Base-by-base conservation (phyloP, 2,888 invertebrate species). In the Rhagium mordax region DNA sequence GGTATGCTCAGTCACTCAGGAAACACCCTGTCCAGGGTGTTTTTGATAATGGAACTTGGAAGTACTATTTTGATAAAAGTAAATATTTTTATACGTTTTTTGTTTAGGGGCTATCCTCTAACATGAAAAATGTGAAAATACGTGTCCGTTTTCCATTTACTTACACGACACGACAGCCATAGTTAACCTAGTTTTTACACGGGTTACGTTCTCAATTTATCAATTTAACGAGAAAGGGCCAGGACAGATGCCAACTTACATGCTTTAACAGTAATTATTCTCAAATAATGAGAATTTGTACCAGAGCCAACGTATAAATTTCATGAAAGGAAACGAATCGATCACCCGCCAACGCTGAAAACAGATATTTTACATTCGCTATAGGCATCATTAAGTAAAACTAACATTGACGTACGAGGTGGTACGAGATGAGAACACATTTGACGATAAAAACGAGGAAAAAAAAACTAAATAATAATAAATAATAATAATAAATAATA, bases 291-390 rank as follows among this genome's bases (percentile, higher is more conserved):
- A 24, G 24, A 55, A 55, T 24, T n/a, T 24, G 24, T 21, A 21
- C 55, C 4, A 7, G n/a, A 55, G 24, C 21, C 55, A 15, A 55
- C 51, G 21, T 24, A 55, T 55, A 55, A 55, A 55, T 55, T 55
- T 24, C 24, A 24, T 20, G 55, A 55, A 55, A 55, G 55, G 55
- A 55, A 55, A 24, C 20, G 21, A 24, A 55, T 55, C 55, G n/a
- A 55, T 55, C 55, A 55, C 16, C 18, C n/a, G 41, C n/a, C 41
- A n/a, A 41, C 41, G 41, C n/a, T n/a, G n/a, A n/a, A 41, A 41
- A 41, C 41, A 4, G 13, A n/a, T 3, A 41, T 41, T 41, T 41
- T 41, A n/a, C n/a, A 4, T n/a, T 13, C 13, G 33, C 41, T 41
- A 13, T n/a, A 41, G n/a, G 41, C n/a, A 41, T n/a, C 41, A 41